These are phyloP conservation scores for Rhinophrynus dorsalis DNA, from an alignment of 2,797 vertebrate species.

Conservation along the genomic window DNA sequence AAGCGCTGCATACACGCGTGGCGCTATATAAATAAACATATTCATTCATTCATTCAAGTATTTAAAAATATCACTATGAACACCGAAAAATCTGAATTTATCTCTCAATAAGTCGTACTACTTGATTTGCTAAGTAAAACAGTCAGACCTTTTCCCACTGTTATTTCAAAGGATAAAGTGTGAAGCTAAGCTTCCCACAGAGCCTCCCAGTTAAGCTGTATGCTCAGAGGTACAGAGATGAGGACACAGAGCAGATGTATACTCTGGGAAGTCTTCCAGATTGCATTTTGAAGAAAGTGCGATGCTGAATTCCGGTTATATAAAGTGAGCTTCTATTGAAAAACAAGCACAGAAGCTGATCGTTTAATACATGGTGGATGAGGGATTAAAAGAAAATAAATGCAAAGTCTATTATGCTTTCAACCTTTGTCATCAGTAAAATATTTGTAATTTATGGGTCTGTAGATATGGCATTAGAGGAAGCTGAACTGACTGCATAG, in stretches of 20 bases:
- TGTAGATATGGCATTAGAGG: neutral
- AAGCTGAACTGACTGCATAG: neutral
- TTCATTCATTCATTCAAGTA: no score
- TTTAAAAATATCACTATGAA: no score
- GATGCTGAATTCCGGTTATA: conserved; percentile 2
- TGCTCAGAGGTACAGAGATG: neutral
- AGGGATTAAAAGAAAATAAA: neutral
- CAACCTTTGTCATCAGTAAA: neutral
- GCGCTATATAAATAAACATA: no score
- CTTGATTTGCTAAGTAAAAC: no score
- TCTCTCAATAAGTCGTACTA: no score
- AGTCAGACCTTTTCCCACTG: no score
- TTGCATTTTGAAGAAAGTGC: conserved; percentile 7
- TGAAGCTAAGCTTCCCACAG: neutral
- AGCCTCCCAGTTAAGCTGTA: neutral
- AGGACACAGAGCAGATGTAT: conserved; percentile 20
- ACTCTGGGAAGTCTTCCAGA: conserved; percentile 3
- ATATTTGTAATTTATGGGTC: neutral
- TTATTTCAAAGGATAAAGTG: neutral
- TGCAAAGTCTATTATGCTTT: neutral
- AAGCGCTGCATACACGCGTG: no score
- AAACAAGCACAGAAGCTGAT: neutral
- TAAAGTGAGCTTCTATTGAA: neutral
- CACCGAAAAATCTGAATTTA: no score
- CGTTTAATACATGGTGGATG: neutral